Base-by-base conservation (phyloP, 2,888 invertebrate species). In the Hedychridium roseum region DNA sequence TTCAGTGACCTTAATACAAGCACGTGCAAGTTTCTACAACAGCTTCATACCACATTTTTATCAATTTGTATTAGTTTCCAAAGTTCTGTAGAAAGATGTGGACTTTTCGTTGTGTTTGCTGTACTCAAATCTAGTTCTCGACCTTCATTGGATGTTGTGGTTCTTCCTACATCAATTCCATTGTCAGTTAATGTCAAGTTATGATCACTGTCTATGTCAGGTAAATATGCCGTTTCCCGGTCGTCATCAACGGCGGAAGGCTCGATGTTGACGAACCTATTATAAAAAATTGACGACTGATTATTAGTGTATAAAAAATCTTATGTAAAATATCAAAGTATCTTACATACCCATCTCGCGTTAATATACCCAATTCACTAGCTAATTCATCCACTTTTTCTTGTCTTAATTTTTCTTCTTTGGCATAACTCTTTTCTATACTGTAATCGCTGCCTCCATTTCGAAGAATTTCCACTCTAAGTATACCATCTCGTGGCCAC, bases 401-500 rank as follows among this genome's bases (percentile, higher is more conserved):
- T 71, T 87, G 87, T 63, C 86, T 85, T 45, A 91, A 70, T 72
- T 86, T 87, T 52, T 86, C 85, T 72, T 92, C 92, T 74, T 91
- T 92, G 14, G 89, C 90, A 80, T 93, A 93, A 63, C 91, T 92
- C 63, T 91, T 88, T 73, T 89, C 87, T 70, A 93, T 86, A 57
- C 85, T 87, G 73, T 93, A 93, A 76, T 89, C 89, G 43, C 87
- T 85, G 2, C 83, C 84, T 9, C 86, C 85, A 74, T 88, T 88
- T 58, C 86, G 81, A 43, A 90, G 80, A 66, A 96, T 92, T 81
- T 97, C 96, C 9, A 97, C 94, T 54, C 96, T 82, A 12, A 99
- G 82, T 60, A 99, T 94, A 2, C 98, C 98, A 79, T 96, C 93
- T 52, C 94, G 83, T 0, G 98, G 97, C 98, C 98, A 99, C 7